Evolutionary conservation across 2,888 invertebrate genomes (phyloP).

Genomic region (Andrena flavipes): DNA sequence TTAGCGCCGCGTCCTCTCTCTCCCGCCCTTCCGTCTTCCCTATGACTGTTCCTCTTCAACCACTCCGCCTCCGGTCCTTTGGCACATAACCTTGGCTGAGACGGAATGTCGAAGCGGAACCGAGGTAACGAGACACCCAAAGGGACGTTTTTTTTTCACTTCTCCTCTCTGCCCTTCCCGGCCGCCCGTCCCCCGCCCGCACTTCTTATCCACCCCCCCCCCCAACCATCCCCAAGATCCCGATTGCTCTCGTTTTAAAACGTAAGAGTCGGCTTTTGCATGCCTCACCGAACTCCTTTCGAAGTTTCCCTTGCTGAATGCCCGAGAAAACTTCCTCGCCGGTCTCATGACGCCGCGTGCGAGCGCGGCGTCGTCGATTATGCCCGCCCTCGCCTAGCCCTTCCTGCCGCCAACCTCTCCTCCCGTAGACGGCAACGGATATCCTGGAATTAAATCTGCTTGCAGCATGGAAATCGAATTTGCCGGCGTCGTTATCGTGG

Average conservation of each 20-base stretch:
- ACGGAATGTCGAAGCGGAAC: slow-evolving; percentile 56
- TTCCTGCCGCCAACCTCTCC: background rate
- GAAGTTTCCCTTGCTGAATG: slow-evolving; percentile 55
- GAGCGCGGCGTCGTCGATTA: slow-evolving; percentile 10
- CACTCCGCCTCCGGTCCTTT: slow-evolving; percentile 34
- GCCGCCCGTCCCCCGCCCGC: no score
- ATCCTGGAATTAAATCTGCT: slow-evolving; percentile 34
- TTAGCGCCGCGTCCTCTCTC: slow-evolving; percentile 10
- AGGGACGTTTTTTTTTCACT: slow-evolving; percentile 36
- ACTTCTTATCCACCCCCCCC: slow-evolving; percentile 1
- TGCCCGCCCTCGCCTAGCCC: background rate
- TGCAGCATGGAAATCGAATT: slow-evolving; percentile 31
- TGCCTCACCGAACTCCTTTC: slow-evolving; percentile 51
- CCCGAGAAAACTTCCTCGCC: slow-evolving; percentile 35
- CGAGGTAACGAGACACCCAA: slow-evolving; percentile 68
- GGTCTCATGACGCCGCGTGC: slow-evolving; percentile 10
- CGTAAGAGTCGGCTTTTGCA: slow-evolving; percentile 54
- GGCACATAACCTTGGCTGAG: slow-evolving; percentile 62
- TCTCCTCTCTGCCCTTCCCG: background rate
- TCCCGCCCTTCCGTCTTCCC: background rate
- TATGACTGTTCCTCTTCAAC: slow-evolving; percentile 28
- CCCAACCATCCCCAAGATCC: slow-evolving; percentile 1
- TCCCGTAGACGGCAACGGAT: slow-evolving; percentile 13
- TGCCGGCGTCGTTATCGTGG: slow-evolving; percentile 6
- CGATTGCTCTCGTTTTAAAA: slow-evolving; percentile 57